phyloP scores from a whole-genome alignment of 2,113 vertebrate species.

The Cyanistes caeruleus region DNA sequence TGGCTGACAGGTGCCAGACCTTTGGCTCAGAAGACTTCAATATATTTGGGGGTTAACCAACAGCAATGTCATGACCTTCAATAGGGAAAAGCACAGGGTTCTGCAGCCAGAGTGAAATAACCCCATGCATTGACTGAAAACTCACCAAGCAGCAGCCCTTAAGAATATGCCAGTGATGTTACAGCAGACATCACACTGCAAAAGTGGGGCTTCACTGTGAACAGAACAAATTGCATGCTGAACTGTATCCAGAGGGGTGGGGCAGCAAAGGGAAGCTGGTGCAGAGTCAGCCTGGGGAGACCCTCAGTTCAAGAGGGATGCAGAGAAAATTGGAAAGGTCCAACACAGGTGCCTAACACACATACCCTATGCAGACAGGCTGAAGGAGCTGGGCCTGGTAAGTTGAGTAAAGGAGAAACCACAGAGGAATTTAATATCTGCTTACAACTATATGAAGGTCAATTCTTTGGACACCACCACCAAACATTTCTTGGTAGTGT shows the following conservation, averaged over 20 bases:
- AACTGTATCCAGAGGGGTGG: fast-evolving
- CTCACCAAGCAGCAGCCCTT: neutral
- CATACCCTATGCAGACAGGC: neutral
- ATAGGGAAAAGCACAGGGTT: neutral
- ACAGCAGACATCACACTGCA: neutral
- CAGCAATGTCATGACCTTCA: neutral
- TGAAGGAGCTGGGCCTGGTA: neutral
- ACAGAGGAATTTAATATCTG: neutral
- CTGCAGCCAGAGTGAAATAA: neutral
- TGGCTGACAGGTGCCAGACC: neutral
- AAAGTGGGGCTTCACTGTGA: neutral
- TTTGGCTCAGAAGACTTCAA: neutral
- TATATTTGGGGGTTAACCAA: neutral
- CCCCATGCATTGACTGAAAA: neutral
- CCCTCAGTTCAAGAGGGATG: neutral
- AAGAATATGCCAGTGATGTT: neutral
- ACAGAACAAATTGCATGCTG: neutral
- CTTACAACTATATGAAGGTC: neutral
- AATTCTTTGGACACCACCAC: neutral
- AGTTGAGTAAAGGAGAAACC: neutral
- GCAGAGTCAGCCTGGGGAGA: neutral
- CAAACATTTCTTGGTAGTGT: neutral
- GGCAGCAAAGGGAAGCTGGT: neutral
- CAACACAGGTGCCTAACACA: neutral
- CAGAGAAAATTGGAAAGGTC: neutral